Conservation (phyloP, 2,113 vertebrate genomes). For the Boleophthalmus pectinirostris region DNA sequence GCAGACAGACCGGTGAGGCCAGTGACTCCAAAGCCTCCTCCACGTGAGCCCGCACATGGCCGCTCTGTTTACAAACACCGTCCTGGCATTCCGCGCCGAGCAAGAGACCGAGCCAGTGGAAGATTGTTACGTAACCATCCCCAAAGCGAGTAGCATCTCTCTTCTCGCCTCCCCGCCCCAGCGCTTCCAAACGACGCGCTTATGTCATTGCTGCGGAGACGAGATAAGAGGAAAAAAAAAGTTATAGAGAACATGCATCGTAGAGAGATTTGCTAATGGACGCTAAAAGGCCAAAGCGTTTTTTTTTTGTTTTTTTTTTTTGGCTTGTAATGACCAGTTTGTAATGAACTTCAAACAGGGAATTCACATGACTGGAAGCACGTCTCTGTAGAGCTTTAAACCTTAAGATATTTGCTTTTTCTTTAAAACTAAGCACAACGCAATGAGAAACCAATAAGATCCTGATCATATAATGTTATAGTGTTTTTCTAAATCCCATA, state of each 20-base stretch:
- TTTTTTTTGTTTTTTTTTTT: slow-evolving; percentile 6
- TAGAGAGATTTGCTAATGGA: slow-evolving; percentile 6
- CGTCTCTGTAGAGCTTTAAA: neutral
- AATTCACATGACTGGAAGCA: slow-evolving; percentile 1
- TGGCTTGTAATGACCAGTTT: neutral
- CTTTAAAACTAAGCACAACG: neutral
- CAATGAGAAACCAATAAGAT: too few relatives aligned
- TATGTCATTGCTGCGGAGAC: slow-evolving; percentile 17
- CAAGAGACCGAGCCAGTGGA: slow-evolving; percentile 34
- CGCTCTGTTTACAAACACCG: slow-evolving; percentile 85
- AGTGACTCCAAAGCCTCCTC: slow-evolving; percentile 63
- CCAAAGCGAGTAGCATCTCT: slow-evolving; percentile 59
- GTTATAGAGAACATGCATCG: slow-evolving; percentile 5
- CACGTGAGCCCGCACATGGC: slow-evolving; percentile 78
- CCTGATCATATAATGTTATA: neutral
- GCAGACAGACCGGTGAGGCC: slow-evolving; percentile 52
- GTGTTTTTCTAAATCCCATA: neutral
- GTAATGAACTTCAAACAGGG: neutral
- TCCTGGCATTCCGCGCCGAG: slow-evolving; percentile 74
- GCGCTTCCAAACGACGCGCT: slow-evolving; percentile 31
- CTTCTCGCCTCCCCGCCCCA: slow-evolving; percentile 13
- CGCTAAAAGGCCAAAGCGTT: slow-evolving; percentile 1
- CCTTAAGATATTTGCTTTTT: neutral
- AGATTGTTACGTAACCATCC: slow-evolving; percentile 71
- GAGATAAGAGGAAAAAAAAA: slow-evolving; percentile 7